Conservation (phyloP, 2,797 vertebrate species). For the Oreochromis mossambicus region DNA sequence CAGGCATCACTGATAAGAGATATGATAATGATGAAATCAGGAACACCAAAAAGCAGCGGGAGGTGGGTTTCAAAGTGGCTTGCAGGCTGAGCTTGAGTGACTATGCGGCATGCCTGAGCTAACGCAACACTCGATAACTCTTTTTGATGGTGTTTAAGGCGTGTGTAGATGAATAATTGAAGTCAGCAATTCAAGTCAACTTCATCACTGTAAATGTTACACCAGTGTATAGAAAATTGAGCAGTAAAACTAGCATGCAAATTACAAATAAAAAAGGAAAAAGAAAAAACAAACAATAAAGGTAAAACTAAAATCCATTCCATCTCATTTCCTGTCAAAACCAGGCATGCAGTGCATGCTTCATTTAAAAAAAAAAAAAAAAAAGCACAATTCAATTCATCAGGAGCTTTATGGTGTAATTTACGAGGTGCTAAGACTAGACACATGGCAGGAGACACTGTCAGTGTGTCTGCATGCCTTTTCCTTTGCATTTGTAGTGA, state of each 20-base stretch:
- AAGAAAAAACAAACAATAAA: not conserved
- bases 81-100: not conserved
- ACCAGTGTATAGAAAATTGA: not conserved
- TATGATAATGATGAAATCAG: not conserved
- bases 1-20: not conserved
- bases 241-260: not conserved
- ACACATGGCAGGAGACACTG: slow-evolving; percentile 50
- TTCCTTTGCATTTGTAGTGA: slow-evolving; percentile 46
- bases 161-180: not conserved
- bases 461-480: slow-evolving; percentile 53
- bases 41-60: not conserved
- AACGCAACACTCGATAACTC: not conserved
- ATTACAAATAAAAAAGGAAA: not conserved
- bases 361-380: not conserved
- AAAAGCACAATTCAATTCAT: slow-evolving; percentile 33
- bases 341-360: not conserved
- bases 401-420: slow-evolving; percentile 23
- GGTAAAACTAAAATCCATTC: not conserved
- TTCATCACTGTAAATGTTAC: not conserved
- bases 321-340: not conserved
- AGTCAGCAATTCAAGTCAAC: not conserved
- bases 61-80: not conserved
- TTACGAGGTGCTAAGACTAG: slow-evolving; percentile 45
- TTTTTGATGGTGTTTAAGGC: not conserved
- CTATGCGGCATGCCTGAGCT: not conserved